Conservation (phyloP, 1,140 invertebrate genomes). For the Drosophila sp. region DNA sequence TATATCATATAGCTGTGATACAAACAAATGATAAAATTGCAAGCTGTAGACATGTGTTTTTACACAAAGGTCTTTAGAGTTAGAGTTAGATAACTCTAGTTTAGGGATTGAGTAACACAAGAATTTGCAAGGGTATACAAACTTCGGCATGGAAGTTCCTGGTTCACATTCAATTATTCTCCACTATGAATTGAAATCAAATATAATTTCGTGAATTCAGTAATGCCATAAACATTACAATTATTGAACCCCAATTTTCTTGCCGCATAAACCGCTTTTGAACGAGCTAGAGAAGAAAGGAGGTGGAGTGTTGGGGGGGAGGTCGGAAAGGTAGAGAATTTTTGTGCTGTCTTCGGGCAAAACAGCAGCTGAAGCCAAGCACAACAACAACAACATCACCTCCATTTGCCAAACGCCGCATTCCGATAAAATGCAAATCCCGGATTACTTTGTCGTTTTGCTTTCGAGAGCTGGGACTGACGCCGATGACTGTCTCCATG, state of each 20-base stretch:
- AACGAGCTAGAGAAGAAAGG: too few species aligned
- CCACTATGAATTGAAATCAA: too few species aligned
- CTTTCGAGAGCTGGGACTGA: constrained; percentile 65
- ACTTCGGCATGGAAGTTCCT: too few species aligned
- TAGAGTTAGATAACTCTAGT: too few species aligned
- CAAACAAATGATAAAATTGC: too few species aligned
- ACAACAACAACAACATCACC: constrained; percentile 44
- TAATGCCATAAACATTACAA: neutral
- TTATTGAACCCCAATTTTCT: neutral
- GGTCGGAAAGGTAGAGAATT: neutral
- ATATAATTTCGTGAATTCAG: too few species aligned
- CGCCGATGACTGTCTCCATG: constrained; percentile 34
- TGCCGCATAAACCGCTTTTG: constrained; percentile 16
- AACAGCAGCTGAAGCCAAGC: constrained; percentile 16
- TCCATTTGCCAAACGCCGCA: constrained; percentile 69
- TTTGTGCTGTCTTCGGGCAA: constrained; percentile 32
- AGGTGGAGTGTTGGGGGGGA: neutral
- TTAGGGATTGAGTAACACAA: too few species aligned
- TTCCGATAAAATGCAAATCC: constrained; percentile 82
- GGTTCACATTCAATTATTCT: too few species aligned
- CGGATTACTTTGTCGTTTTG: constrained; percentile 81
- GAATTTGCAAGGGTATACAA: too few species aligned
- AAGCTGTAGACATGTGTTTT: too few species aligned
- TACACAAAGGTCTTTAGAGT: too few species aligned
- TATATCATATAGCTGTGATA: too few species aligned